Percentiles rank a stretch among this genome's conserved stretches.
phyloP scores from a whole-genome alignment of 1,140 invertebrate species.

The Octopus bimaculoides region DNA sequence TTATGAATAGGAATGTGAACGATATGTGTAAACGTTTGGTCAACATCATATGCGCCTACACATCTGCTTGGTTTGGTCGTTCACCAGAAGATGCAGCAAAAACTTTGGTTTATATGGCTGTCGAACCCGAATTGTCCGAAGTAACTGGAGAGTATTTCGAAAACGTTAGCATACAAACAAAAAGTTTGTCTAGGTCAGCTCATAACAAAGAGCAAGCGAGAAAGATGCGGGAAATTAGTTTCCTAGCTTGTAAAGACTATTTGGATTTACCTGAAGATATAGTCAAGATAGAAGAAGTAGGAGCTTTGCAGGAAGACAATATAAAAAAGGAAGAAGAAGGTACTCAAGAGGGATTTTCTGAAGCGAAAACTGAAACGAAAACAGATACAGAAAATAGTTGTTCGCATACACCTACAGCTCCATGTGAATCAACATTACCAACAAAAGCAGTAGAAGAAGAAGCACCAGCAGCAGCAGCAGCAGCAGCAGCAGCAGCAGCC shows the following conservation, averaged over 20 bases:
- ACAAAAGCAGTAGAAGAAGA: too few relatives aligned
- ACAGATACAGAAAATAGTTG: too few relatives aligned
- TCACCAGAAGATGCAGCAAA: not conserved
- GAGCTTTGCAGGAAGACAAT: not conserved
- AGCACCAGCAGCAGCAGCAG: too few relatives aligned
- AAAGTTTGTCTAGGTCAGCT: not conserved
- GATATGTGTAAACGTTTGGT: not conserved
- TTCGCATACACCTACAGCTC: too few relatives aligned
- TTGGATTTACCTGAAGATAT: not conserved
- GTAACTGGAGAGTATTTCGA: not conserved
- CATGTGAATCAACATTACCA: too few relatives aligned
- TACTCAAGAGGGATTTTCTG: too few relatives aligned
- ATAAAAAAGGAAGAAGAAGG: not conserved
- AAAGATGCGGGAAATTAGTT: not conserved
- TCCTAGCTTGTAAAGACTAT: not conserved
- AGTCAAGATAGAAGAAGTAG: not conserved
- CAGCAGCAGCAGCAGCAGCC: too few relatives aligned
- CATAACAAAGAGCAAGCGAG: not conserved
- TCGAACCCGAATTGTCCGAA: not conserved
- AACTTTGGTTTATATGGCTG: not conserved
- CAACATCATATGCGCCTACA: not conserved
- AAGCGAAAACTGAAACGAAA: too few relatives aligned
- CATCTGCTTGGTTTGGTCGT: not conserved
- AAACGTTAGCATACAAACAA: not conserved
- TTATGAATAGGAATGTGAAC: not conserved